These are phyloP conservation scores for Ylistrum balloti DNA, from an alignment of 1,140 invertebrate species.

Conservation along the genomic window DNA sequence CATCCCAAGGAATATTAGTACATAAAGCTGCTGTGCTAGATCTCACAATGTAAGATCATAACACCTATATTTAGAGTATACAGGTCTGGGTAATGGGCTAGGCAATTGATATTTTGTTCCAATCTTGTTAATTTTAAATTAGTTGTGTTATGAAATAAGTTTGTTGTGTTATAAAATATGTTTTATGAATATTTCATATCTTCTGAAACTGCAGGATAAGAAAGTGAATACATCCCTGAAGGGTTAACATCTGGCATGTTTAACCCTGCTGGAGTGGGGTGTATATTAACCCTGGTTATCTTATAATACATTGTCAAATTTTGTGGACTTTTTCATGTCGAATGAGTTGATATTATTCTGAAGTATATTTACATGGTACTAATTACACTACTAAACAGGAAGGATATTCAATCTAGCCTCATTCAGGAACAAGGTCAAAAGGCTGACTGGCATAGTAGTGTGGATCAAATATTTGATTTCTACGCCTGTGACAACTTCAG, in stretches of 20 bases:
- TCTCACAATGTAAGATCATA: too few species aligned
- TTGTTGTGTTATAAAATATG: too few species aligned
- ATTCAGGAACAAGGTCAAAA: conserved; percentile 2
- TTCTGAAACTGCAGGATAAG: too few species aligned
- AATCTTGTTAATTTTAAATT: too few species aligned
- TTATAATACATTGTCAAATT: background rate
- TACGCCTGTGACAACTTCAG: background rate
- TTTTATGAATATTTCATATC: too few species aligned
- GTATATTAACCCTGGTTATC: background rate
- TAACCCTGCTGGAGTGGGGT: background rate
- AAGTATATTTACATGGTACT: background rate
- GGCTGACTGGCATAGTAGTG: background rate
- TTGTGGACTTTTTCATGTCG: background rate
- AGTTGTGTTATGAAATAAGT: too few species aligned
- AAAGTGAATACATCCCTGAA: background rate
- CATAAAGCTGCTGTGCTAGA: too few species aligned
- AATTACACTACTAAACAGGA: background rate
- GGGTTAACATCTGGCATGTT: background rate
- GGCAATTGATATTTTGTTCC: too few species aligned
- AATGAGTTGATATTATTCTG: background rate
- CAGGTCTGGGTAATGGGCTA: too few species aligned
- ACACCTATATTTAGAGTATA: too few species aligned
- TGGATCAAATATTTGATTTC: conserved; percentile 34
- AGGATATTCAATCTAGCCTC: conserved; percentile 2
- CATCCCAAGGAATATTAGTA: too few species aligned